Evolutionary conservation across 2,888 invertebrate genomes (phyloP), one percentile per base, ranked within the genome.

Genomic region (Melieria picta): DNA sequence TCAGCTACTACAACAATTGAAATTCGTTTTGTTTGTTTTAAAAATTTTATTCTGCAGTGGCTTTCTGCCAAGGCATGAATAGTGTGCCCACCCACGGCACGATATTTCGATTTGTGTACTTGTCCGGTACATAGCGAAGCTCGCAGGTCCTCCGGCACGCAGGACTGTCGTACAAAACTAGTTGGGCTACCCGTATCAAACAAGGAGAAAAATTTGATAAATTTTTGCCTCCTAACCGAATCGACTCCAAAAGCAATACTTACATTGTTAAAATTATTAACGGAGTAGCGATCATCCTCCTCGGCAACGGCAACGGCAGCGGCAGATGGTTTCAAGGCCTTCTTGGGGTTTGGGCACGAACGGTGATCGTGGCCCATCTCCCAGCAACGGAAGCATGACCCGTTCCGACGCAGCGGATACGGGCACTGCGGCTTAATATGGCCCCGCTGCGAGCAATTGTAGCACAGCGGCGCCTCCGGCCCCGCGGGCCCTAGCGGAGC

Each of bases 301-400:
- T 57, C 46, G 4, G 46, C 48, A 47, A 13, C n/a, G n/a, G n/a
- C n/a, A n/a, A n/a, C 60, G 16, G 55, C 50, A n/a, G 62, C 52
- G 16, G 72, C 62, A 30, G 64, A 48, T 16, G 57, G 48, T 10
- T 42, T 47, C 45, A 70, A 6, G 1, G 67, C n/a, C 13, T 70
- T 73, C 13, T 47, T 69, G 7, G 66, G 66, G 30, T 72, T 69
- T 9, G 57, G 62, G 4, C 62, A 63, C n/a, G 57, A 57, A 57
- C 63, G 57, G 45, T 72, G 58, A 45, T 67, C 63, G 46, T 68
- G 72, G 5, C 67, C 66, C 57, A 66, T 70, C 13, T 66, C 56
- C 73, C 67, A 70, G 42, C 63, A 73, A n/a, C 73, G 70, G 47
- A 69, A 68, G 11, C 71, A 74, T 4, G 65, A 65, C 1, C 52